These are phyloP conservation scores for Prostheceraeus crozeri DNA, from an alignment of 2,888 invertebrate genomes.

Conservation along the genomic window DNA sequence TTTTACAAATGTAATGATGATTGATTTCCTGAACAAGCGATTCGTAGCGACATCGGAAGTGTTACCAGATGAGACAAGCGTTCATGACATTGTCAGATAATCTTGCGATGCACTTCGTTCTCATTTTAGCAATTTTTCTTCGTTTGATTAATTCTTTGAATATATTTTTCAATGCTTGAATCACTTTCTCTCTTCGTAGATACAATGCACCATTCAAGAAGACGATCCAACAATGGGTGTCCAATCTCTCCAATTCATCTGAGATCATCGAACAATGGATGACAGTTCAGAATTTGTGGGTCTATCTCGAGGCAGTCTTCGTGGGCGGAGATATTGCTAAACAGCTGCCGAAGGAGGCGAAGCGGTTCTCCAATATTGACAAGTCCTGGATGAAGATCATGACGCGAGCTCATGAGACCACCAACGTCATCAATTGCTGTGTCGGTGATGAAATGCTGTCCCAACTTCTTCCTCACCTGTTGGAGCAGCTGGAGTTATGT, in stretches of 20 bases:
- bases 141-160: too few relatives aligned
- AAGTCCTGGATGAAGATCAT: constrained; percentile 97
- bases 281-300: constrained; percentile 97
- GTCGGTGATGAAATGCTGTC: constrained; percentile 86
- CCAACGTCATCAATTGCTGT: constrained; percentile 88
- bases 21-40: too few relatives aligned
- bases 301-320: constrained; percentile 91
- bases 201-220: constrained; percentile 93
- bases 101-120: too few relatives aligned
- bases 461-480: constrained; percentile 81
- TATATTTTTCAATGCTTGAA: too few relatives aligned
- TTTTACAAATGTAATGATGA: too few relatives aligned
- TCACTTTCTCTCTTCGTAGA: too few relatives aligned
- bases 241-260: constrained; percentile 85
- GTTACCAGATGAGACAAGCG: too few relatives aligned
- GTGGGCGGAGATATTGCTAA: constrained; percentile 96
- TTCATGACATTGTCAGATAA: too few relatives aligned
- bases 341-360: constrained; percentile 66
- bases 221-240: constrained; percentile 90
- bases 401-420: constrained; percentile 89
- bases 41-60: too few relatives aligned
- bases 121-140: too few relatives aligned
- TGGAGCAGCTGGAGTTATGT: constrained; percentile 88
- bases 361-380: constrained; percentile 80
- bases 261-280: constrained; percentile 92